phyloP scores from a whole-genome alignment of 2,113 vertebrate genomes.

The Thamnophis sirtalis region DNA sequence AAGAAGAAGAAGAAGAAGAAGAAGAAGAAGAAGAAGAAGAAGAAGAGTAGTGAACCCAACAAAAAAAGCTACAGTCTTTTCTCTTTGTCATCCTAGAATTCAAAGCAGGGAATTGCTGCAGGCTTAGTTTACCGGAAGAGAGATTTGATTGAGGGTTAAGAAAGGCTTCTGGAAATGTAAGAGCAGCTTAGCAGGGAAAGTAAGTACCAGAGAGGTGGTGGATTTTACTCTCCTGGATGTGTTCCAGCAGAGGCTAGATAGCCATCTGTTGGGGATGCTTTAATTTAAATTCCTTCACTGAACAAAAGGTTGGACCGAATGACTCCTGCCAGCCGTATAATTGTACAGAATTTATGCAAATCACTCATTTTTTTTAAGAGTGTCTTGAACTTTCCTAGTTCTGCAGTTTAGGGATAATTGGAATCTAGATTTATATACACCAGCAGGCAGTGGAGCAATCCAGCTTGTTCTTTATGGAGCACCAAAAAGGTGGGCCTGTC shows the following conservation, averaged over 20 bases:
- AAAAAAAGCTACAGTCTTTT: not conserved
- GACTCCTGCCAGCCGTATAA: not conserved
- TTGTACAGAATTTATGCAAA: not conserved
- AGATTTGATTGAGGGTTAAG: not conserved
- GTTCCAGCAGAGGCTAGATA: not conserved
- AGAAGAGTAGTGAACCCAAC: not conserved
- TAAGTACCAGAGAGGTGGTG: not conserved
- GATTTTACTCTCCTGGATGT: not conserved
- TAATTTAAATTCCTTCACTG: not conserved
- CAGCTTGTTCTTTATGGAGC: not conserved
- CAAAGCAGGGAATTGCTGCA: not conserved
- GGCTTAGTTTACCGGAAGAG: not conserved
- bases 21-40: not conserved
- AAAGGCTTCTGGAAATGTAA: not conserved
- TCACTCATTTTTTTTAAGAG: not conserved
- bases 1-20: not conserved
- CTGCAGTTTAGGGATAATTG: not conserved
- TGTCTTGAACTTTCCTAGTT: not conserved
- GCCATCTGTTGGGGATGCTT: not conserved
- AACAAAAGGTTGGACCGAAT: not conserved
- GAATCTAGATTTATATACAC: not conserved
- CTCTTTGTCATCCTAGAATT: not conserved
- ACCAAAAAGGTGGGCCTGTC: not conserved
- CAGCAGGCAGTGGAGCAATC: not conserved
- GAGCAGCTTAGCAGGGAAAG: not conserved